phyloP scores from a whole-genome alignment of 2,888 invertebrate genomes.

The Nasonovia ribisnigri region DNA sequence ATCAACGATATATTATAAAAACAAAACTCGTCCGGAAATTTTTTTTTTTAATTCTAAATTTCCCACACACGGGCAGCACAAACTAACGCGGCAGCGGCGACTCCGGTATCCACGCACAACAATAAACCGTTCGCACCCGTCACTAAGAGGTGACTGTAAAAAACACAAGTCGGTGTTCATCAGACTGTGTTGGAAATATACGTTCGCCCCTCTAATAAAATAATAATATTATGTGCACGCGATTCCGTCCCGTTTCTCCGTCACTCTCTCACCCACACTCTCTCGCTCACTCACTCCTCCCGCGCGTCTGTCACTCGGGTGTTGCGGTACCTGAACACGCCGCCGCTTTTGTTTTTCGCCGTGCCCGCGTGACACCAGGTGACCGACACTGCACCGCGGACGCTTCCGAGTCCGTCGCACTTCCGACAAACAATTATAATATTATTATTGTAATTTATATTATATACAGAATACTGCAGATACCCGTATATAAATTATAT shows the following conservation, averaged over 20 bases:
- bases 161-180: conserved; percentile 28
- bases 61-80: neutral
- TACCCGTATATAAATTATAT: neutral
- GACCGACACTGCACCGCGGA: conserved; percentile 13
- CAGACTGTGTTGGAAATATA: neutral
- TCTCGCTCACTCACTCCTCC: neutral
- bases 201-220: conserved; percentile 15
- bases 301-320: neutral
- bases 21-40: neutral
- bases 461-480: neutral
- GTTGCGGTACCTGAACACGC: conserved; percentile 50
- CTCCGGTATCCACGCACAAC: neutral
- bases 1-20: neutral
- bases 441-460: neutral
- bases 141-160: conserved; percentile 40
- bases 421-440: conserved; percentile 12
- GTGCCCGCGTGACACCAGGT: conserved; percentile 43
- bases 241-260: neutral
- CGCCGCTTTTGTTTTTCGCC: conserved; percentile 52
- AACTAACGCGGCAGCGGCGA: too few relatives aligned
- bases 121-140: conserved; percentile 19
- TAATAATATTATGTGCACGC: conserved; percentile 4
- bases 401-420: neutral
- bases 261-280: neutral
- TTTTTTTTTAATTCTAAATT: neutral